Base-by-base conservation (phyloP, 2,888 invertebrate species). In the Hipparchia semele region DNA sequence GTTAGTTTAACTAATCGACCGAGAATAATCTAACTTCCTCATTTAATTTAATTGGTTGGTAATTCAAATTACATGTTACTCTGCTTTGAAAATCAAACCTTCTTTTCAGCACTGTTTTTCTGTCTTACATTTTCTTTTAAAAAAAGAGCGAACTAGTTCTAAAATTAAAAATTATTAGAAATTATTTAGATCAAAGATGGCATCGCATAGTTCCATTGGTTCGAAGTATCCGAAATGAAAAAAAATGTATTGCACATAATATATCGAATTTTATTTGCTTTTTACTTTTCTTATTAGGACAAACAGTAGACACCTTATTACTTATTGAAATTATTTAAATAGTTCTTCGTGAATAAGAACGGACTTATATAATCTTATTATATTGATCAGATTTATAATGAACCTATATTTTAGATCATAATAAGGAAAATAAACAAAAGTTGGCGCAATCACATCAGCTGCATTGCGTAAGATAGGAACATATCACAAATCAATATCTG, bases 401-500 rank as follows among this genome's bases (percentile, higher is more conserved):
- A 59, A 60, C 59, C 59, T 5, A 39, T 39, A 60, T 60, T 56
- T 67, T 54, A 23, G 23, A 23, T n/a, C 23, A 61, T 70, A 64
- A 61, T 61, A 61, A 51, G 51, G 69, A 69, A 60, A 60, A 46
- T 53, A 56, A 56, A 46, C 61, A 69, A 70, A 68, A 70, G 70
- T 70, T 70, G 70, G 45, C 70, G 70, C 70, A 70, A 70, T 64
- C 70, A 62, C 60, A 39, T 62, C 51, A 53, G 33, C 53, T n/a
- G 23, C 62, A 56, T 70, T 70, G 62, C 70, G 56, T 46, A 70
- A 70, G 62, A 62, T 70, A 70, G 60, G 62, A 62, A 70, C 70
- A 62, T 70, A 70, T 70, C 70, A 64, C 70, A 70, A 64, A 70
- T 70, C 70, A 70, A 70, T 70, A 70, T 70, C 62, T 10, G 23